phyloP scores from a whole-genome alignment of 2,113 vertebrate genomes.

The Thamnaconus septentrionalis region DNA sequence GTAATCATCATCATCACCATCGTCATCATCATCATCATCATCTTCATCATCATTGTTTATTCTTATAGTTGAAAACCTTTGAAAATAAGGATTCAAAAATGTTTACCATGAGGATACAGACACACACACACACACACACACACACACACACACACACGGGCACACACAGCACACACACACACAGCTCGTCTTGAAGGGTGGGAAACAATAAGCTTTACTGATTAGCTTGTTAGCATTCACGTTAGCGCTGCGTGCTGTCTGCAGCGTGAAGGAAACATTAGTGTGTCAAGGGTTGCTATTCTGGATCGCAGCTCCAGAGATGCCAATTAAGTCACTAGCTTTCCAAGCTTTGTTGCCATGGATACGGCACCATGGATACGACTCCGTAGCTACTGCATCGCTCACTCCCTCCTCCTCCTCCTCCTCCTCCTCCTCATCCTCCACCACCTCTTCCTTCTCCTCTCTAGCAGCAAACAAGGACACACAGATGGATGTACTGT shows the following conservation, averaged over 20 bases:
- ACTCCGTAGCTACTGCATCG: constrained; percentile 71
- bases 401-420: constrained; percentile 53
- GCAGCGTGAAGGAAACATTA: constrained; percentile 68
- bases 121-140: too few relatives aligned
- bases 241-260: constrained; percentile 55
- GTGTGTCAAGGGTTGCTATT: constrained; percentile 78
- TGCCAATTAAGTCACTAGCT: constrained; percentile 76
- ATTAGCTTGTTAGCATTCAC: constrained; percentile 52
- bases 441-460: constrained; percentile 48
- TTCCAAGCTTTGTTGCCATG: constrained; percentile 79
- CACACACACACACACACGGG: too few relatives aligned
- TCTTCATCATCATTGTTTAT: too few relatives aligned
- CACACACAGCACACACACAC: too few relatives aligned
- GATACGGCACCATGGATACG: constrained; percentile 76
- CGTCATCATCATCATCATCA: too few relatives aligned
- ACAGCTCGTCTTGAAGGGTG: too few relatives aligned
- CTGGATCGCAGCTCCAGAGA: constrained; percentile 68
- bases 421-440: constrained; percentile 40
- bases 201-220: constrained; percentile 22
- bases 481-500: constrained; percentile 27
- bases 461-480: not conserved
- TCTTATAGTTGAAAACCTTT: too few relatives aligned
- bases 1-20: too few relatives aligned
- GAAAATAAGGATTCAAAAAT: too few relatives aligned
- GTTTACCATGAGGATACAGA: too few relatives aligned